phyloP scores from a whole-genome alignment of 2,113 vertebrate genomes.

The Microcebus tavaratra region DNA sequence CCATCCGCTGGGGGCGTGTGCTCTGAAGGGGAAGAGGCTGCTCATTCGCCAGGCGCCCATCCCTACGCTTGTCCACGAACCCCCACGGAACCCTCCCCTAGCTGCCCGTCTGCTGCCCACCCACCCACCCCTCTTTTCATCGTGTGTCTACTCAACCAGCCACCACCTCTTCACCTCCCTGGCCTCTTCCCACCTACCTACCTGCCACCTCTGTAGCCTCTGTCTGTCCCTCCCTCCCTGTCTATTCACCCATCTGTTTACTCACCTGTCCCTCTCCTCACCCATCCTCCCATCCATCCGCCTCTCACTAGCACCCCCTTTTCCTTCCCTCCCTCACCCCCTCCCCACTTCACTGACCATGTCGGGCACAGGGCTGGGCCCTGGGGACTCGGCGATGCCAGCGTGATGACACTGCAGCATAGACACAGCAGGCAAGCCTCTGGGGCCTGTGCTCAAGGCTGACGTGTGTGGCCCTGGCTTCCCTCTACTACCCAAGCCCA shows the following conservation, averaged over 20 bases:
- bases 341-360: neutral
- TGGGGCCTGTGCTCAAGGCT: neutral
- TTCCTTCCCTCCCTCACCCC: neutral
- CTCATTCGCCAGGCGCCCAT: accelerated
- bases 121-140: accelerated
- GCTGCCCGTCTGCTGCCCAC: too few relatives aligned
- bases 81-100: too few relatives aligned
- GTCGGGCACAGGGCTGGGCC: too few relatives aligned
- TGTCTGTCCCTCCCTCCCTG: neutral
- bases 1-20: accelerated
- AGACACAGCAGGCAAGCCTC: neutral
- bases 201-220: neutral
- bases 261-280: neutral
- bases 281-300: too few relatives aligned
- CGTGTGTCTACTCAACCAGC: neutral
- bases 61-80: accelerated
- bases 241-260: accelerated
- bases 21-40: accelerated
- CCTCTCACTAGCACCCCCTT: neutral
- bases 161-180: too few relatives aligned
- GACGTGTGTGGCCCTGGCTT: neutral
- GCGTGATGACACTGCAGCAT: accelerated
- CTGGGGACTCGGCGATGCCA: neutral
- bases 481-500: neutral
- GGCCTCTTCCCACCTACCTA: too few relatives aligned